phyloP scores from a whole-genome alignment of 2,888 invertebrate species.

The Rhorus exstirpatorius region DNA sequence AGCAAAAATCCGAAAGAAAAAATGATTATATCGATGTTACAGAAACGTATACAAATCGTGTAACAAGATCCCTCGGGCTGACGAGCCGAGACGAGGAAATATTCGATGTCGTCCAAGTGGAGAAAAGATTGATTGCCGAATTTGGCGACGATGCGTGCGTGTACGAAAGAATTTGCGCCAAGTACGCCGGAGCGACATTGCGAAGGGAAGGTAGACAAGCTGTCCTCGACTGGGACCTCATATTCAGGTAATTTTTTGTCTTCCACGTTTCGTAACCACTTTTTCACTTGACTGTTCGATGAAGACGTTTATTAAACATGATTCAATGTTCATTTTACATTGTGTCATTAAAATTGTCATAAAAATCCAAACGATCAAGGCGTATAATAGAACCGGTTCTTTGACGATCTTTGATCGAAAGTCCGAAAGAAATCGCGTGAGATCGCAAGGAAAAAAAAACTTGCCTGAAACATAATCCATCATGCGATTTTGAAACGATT shows the following conservation, averaged over 20 bases:
- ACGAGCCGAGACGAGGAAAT: constrained; percentile 85
- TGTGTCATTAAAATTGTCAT: not conserved
- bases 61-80: constrained; percentile 87
- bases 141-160: constrained; percentile 93
- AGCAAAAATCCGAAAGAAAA: too few relatives aligned
- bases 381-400: constrained; percentile 24
- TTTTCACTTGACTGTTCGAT: constrained; percentile 15
- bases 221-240: constrained; percentile 90
- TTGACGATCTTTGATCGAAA: constrained; percentile 42
- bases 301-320: constrained; percentile 19
- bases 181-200: constrained; percentile 87
- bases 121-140: constrained; percentile 92
- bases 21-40: constrained; percentile 71
- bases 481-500: constrained; percentile 15
- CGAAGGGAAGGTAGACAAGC: constrained; percentile 87
- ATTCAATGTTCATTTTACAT: not conserved
- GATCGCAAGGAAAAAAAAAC: not conserved
- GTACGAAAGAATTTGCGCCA: constrained; percentile 92
- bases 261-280: not conserved
- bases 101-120: constrained; percentile 91
- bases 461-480: constrained; percentile 3
- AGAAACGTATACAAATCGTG: constrained; percentile 92
- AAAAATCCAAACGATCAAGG: not conserved
- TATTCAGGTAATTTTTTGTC: constrained; percentile 89
- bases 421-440: not conserved